Base-by-base conservation (phyloP, 1,140 invertebrate genomes). In the Brevipalpus yothersi region DNA sequence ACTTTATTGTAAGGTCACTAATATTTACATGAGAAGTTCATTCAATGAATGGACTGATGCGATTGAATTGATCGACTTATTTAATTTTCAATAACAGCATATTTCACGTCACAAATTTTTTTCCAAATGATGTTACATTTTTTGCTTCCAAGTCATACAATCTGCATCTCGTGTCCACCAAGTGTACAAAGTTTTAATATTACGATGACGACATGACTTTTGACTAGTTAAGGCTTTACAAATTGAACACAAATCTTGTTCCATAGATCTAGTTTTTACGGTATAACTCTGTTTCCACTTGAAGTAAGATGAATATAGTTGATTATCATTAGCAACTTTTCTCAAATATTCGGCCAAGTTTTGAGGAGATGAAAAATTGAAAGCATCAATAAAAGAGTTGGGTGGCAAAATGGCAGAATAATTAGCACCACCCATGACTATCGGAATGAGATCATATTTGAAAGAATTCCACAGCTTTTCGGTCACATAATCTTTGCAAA, bases 401-500 rank as follows among this genome's bases (percentile, higher is more conserved):
- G 67, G 66, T 39, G 74, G 73, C 15, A 67, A 66, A n/a, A 71
- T 23, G 4, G 15, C 10, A 2, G 57, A 42, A 61, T 69, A 75
- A 64, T 73, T 65, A 9, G 66, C 67, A 10, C 66, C 63, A 13
- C 72, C 71, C n/a, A 69, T 68, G 2, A 72, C 70, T 12, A 72
- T 64, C 12, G 71, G 71, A 43, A 72, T 56, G 39, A 70, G 64
- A 60, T 68, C 45, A 21, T 65, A 64, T 10, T 63, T 61, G 19
- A 72, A 51, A 9, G 66, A 53, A 23, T 66, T 63, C 43, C 66
- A 70, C 19, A 71, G 65, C 57, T 73, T 73, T 60, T 73, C 72
- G 3, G 72, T 73, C 0, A 71, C 66, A 61, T 74, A 72, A 60
- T 73, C 71, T 31, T 61, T 63, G 61, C 72, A 74, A 15, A 70